A percentile compares a stretch with the other conserved stretches of the same genome.
These are phyloP conservation scores for Gonioctena quinquepunctata DNA, from an alignment of 1,140 invertebrate genomes.

Conservation along the genomic window DNA sequence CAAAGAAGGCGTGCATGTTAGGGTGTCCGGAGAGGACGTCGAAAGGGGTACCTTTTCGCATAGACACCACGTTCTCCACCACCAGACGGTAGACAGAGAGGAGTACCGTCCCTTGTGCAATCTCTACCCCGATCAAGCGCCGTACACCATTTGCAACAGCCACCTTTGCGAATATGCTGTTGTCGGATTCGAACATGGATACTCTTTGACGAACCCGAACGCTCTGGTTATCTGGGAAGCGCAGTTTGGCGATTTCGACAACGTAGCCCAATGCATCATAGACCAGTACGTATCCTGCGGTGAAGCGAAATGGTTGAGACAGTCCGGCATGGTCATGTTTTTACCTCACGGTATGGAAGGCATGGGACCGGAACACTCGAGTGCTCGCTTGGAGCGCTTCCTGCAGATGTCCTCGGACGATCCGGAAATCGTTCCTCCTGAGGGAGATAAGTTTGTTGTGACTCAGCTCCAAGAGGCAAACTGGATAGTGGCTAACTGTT, in stretches of 20 bases:
- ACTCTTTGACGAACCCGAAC: constrained; percentile 80
- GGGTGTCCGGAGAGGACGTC: constrained; percentile 83
- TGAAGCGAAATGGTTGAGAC: constrained; percentile 83
- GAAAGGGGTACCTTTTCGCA: constrained; percentile 82
- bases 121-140: constrained; percentile 73
- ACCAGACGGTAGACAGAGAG: constrained; percentile 75
- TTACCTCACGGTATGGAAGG: constrained; percentile 90
- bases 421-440: constrained; percentile 56
- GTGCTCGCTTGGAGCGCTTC: constrained; percentile 79
- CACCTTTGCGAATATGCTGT: constrained; percentile 79
- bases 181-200: constrained; percentile 83
- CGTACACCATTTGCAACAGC: constrained; percentile 80
- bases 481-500: constrained; percentile 80
- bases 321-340: constrained; percentile 80
- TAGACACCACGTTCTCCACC: constrained; percentile 80
- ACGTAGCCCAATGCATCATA: constrained; percentile 83
- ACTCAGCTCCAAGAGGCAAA: constrained; percentile 82
- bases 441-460: constrained; percentile 64
- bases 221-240: constrained; percentile 87
- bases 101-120: constrained; percentile 62
- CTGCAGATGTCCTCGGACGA: constrained; percentile 82
- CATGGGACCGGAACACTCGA: constrained; percentile 88
- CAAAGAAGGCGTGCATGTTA: constrained; percentile 64
- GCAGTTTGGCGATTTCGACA: constrained; percentile 89
- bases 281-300: constrained; percentile 83